These are phyloP conservation scores for Aproaerema taeniolella DNA, from an alignment of 2,888 invertebrate species.

Conservation along the genomic window DNA sequence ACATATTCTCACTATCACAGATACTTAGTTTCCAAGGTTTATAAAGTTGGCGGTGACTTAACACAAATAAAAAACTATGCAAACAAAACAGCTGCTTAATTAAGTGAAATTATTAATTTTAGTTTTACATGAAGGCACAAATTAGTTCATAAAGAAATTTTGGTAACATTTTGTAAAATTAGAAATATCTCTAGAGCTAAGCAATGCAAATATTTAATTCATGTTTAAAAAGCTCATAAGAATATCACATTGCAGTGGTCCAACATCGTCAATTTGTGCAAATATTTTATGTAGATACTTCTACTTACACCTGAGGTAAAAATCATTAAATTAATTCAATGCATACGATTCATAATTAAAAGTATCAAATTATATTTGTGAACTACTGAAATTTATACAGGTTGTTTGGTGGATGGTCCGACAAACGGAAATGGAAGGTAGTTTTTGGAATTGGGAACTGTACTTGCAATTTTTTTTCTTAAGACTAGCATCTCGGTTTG, in stretches of 20 bases:
- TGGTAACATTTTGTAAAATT: conserved; percentile 53
- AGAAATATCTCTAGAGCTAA: conserved; percentile 20
- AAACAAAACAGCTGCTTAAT: conserved; percentile 26
- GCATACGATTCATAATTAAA: too few species aligned
- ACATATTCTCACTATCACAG: conserved; percentile 54
- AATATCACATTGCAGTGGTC: conserved; percentile 21
- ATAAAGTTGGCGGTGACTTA: conserved; percentile 29
- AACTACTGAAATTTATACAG: too few species aligned
- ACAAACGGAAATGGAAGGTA: too few species aligned
- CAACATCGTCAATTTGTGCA: conserved; percentile 31
- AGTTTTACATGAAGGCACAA: conserved; percentile 29
- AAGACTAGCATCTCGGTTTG: too few species aligned
- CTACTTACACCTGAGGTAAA: conserved; percentile 9
- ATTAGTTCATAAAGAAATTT: conserved; percentile 37
- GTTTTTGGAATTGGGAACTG: too few species aligned
- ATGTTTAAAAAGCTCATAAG: conserved; percentile 14
- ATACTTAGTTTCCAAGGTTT: conserved; percentile 44
- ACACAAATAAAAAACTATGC: conserved; percentile 34
- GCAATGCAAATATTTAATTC: conserved; percentile 17
- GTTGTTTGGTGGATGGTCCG: too few species aligned
- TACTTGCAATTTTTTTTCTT: too few species aligned
- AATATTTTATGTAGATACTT: conserved; percentile 17
- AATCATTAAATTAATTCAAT: conserved; percentile 5
- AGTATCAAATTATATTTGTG: too few species aligned
- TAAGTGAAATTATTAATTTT: conserved; percentile 25